These are phyloP conservation scores for Rosalia funebris DNA, from an alignment of 2,888 invertebrate genomes.

Conservation along the genomic window DNA sequence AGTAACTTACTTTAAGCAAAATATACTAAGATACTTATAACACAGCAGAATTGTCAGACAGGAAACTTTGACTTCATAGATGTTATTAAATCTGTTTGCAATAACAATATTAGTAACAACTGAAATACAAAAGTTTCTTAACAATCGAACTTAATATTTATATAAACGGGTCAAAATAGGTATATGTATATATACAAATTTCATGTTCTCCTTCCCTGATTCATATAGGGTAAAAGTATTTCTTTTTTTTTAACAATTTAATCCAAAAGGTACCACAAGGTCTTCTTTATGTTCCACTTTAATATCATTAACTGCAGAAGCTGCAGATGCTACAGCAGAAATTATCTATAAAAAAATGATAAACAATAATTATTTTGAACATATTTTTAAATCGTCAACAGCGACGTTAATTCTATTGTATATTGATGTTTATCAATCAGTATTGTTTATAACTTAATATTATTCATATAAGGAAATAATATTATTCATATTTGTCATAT, in stretches of 20 bases:
- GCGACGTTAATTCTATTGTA: too few species aligned
- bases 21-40: conserved; percentile 7
- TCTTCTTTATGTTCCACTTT: conserved; percentile 90
- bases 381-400: too few species aligned
- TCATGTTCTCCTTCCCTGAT: neutral
- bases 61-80: conserved; percentile 9
- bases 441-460: too few species aligned
- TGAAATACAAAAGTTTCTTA: neutral
- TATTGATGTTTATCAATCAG: too few species aligned
- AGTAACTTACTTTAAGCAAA: conserved; percentile 1
- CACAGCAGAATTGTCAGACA: conserved; percentile 11
- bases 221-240: neutral
- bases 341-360: conserved; percentile 73
- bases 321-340: conserved; percentile 74
- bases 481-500: too few species aligned
- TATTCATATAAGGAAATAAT: too few species aligned
- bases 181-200: neutral
- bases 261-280: conserved; percentile 87
- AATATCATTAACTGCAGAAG: conserved; percentile 79
- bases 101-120: neutral
- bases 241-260: conserved; percentile 67
- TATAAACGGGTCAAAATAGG: neutral
- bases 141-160: neutral
- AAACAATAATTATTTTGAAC: too few species aligned
- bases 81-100: too few species aligned